Evolutionary conservation across 2,888 invertebrate genomes (phyloP).

Genomic region (Scaptomyza parva): DNA sequence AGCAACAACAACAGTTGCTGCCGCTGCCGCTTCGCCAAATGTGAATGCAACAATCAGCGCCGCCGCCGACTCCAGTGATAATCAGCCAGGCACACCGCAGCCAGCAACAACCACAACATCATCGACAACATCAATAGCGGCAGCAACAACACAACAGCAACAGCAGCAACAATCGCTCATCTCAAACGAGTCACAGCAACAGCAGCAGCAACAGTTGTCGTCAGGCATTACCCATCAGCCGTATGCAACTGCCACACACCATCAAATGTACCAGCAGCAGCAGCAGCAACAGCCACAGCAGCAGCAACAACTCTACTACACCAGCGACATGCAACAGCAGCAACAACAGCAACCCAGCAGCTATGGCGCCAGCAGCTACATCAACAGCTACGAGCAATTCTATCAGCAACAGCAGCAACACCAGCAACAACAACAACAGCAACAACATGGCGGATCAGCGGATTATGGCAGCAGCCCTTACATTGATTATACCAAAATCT

Average conservation of each 20-base stretch:
- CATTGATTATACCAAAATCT: slow-evolving; percentile 62
- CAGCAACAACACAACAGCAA: slow-evolving; percentile 85
- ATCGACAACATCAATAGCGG: slow-evolving; percentile 70
- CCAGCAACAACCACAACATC: slow-evolving; percentile 84
- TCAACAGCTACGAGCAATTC: slow-evolving; percentile 84
- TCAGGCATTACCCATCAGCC: slow-evolving; percentile 80
- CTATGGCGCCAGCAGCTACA: slow-evolving; percentile 76
- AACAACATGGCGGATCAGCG: neutral
- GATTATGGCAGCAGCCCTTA: slow-evolving; percentile 63
- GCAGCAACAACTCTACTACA: slow-evolving; percentile 80
- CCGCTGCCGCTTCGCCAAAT: slow-evolving; percentile 53
- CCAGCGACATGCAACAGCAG: slow-evolving; percentile 64
- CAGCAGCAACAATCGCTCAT: slow-evolving; percentile 83
- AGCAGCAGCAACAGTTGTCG: slow-evolving; percentile 85
- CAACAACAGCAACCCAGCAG: slow-evolving; percentile 62
- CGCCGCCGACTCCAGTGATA: slow-evolving; percentile 91
- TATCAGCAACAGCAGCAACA: slow-evolving; percentile 82
- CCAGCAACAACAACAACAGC: slow-evolving; percentile 69
- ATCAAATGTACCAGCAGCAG: slow-evolving; percentile 69
- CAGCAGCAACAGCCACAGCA: slow-evolving; percentile 82
- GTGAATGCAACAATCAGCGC: slow-evolving; percentile 86
- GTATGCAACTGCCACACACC: slow-evolving; percentile 67
- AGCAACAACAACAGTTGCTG: slow-evolving; percentile 31
- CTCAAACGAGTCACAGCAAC: slow-evolving; percentile 81
- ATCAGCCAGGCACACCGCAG: slow-evolving; percentile 85